Base-by-base conservation (phyloP, 2,797 vertebrate species). In the Microhierax caerulescens region DNA sequence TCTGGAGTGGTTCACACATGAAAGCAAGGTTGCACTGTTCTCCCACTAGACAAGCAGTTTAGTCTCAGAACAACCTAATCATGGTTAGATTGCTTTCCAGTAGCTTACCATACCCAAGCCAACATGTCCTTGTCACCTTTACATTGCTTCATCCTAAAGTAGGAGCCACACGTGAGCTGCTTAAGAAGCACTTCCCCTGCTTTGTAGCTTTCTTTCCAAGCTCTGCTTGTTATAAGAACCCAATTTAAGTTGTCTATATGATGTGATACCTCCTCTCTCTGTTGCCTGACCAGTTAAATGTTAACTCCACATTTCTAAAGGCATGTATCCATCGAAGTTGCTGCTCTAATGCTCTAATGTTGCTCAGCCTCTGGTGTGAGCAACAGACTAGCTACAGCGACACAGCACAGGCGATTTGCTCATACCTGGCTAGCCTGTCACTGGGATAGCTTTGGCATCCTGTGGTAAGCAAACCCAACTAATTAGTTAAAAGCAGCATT, bases 261-360 rank as follows among this genome's bases (percentile, higher is more conserved):
- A 64, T 0, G 1, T 12, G 6, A 39, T 54, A 59, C 1, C 2
- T 3, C 2, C 17, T 45, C 5, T 53, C 68, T 63, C 19, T 41
- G 21, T 54, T 79, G 27, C 47, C 28, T 51, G 47, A 13, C 25
- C 25, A 12, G 7, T 51, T 37, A 69, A 82, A 32, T 1, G 5
- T 12, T 12, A 69, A 34, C 25, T 65, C 54, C 27, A 9, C 3
- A 14, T 78, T 90, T 56, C 60, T 34, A 74, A 67, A 22, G 28
- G 5, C 15, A 6, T 4, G 0, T 30, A 23, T 45, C 16, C 34
- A 27, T 25, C 12, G 13, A 69, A 54, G 32, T n/a, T 69, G 34
- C 15, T 21, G 28, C 34, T 54, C 14, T 43, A 43, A 41, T 1
- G 15, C n/a, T n/a, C n/a, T 11, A 36, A 27, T 7, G 2, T 27